Evolutionary conservation across 2,113 vertebrate species (phyloP), one percentile per base, ranked within the genome.

Genomic region (Pseudopipra pipra): DNA sequence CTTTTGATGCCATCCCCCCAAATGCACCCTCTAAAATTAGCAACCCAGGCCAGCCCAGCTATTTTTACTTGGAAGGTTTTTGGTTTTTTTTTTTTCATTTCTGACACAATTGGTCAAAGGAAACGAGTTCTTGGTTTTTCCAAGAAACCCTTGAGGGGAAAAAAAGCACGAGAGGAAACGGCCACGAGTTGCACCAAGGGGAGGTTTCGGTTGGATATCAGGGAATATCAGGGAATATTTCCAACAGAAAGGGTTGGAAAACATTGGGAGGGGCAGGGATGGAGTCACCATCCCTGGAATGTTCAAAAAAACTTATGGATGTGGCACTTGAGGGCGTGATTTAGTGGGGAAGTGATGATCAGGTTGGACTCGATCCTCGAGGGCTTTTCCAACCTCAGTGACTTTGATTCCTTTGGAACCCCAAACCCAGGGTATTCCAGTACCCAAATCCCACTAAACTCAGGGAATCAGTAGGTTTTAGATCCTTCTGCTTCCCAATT

Each of bases 11-110:
- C 1, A 4, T 27, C 30, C 90, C 66, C 44, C 8, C 58, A 88
- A 92, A 82, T 37, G 44, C 72, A 49, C 16, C 21, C 9, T 91
- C 82, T 71, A 81, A 93, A 95, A 95, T 89, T 89, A 95, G 90
- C 77, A 33, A 14, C 31, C 3, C 3, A 44, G 81, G 54, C 73
- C 28, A 58, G 77, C 14, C 55, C 18, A 13, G 85, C 46, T 95
- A 85, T 94, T 96, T 94, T 89, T 87, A 85, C 87, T 58, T 71
- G 80, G 66, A 94, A 76, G 67, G 61, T 49, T 91, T 94, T 11
- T 41, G 67, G 61, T 49, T 91, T 94, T 11, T 41, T 41, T 41
- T 41, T 39, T 5, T 39, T 39, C 92, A 89, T 96, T 96, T 84
- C 78, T 76, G 89, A 71, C 82, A 61, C 84, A 47, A 4, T 31